Base-by-base conservation (phyloP, 1,140 invertebrate genomes). In the Listronotus bonariensis region DNA sequence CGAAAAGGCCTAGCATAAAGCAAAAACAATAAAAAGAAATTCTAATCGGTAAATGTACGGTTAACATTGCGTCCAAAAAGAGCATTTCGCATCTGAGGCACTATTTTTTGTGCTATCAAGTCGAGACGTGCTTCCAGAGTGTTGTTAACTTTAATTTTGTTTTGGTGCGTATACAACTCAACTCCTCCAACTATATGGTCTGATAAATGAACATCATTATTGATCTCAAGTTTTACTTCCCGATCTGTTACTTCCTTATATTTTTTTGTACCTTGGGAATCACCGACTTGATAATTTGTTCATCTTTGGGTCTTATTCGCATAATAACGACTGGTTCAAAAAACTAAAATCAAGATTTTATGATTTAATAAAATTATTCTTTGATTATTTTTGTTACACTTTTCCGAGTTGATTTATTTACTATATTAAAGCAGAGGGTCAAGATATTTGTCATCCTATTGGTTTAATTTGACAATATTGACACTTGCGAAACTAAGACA, bases 51-150 rank as follows among this genome's bases (percentile, higher is more conserved):
- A 85, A 99, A 99, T 86, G 94, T 96, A 76, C 97, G 89, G 85
- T 98, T 98, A 41, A 90, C 88, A 81, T 99, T 99, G 68, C 86
- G 85, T 32, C 97, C 96, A 81, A 98, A 99, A 51, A 99, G 83
- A 26, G 93, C 92, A 51, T 87, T 91, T 82, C 96, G 91, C 66
- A 99, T 91, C 79, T 97, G 90, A 7, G 97, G 96, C 73, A 98
- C 81, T 80, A 98, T 86, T 82, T 98, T 93, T 75, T 91, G 88
- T 53, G 95, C 92, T 76, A 99, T 95, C 78, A 98, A 84, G 73
- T 97, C 95, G 78, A 99, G 83, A 74, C 96, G 87, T 64, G 90
- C 92, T 81, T 99, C 96, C 79, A 99, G 81, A 48, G 96, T 98
- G 79, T 99, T 99, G 76, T 86, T 87, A 64, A 99, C 92, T 84